Base-by-base conservation (phyloP, 2,888 invertebrate species). In the Odontocerum albicorne region DNA sequence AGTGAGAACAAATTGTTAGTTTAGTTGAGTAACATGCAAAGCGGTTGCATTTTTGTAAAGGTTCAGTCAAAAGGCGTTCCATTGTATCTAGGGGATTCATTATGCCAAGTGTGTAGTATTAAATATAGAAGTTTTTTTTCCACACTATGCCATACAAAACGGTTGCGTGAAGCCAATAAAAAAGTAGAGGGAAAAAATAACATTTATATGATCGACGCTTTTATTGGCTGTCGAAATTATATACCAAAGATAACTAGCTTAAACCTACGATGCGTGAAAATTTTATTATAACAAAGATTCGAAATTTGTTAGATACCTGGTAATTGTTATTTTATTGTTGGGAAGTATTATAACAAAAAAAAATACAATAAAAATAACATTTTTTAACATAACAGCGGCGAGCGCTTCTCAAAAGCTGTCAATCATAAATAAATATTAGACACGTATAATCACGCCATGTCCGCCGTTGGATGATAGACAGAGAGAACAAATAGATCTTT, bases 221-320 rank as follows among this genome's bases (percentile, higher is more conserved):
- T 47, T 47, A 47, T 47, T 47, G 47, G 36, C 36, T 36, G 36
- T 21, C 38, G 22, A 36, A 15, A 47, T 47, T 36, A 47, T 21
- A 22, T 21, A 47, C 16, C 10, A n/a, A 36, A 47, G 22, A 21
- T 47, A 47, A 47, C 47, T 47, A 47, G 47, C 8, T 12, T 4
- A 10, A 27, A 27, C 12, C 7, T 4, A 4, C 35, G 35, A 12
- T 4, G 10, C 35, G 35, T 35, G 12, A 35, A 35, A 4, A 35
- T 35, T 35, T 35, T 35, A 35, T 35, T 27, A 27, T 27, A 27
- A 27, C 27, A 27, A 27, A 27, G 27, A 7, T 27, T 27, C 6
- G 27, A 10, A 27, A 27, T 27, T 27, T 27, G 27, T 27, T 7
- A 27, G 10, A 10, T 27, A 27, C 10, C 4, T 10, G 6, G 10